Conservation (phyloP, 2,113 vertebrate genomes). For the Cephalopterus ornatus region DNA sequence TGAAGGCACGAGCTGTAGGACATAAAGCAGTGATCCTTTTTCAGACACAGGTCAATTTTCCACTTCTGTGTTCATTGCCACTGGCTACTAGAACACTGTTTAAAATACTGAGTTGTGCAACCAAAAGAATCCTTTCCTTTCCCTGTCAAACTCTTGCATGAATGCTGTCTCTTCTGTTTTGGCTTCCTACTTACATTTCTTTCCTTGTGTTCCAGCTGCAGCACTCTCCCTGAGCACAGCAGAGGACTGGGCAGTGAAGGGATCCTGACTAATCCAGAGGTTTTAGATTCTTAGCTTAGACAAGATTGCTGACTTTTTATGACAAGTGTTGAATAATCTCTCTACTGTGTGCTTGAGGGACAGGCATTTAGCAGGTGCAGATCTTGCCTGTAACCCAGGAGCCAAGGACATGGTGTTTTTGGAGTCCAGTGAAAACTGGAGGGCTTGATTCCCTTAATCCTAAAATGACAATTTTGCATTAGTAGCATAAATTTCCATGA, state of each 20-base stretch:
- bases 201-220: background rate
- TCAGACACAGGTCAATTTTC: background rate
- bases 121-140: background rate
- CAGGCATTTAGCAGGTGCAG: background rate
- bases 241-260: background rate
- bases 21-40: background rate
- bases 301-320: background rate
- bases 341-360: background rate
- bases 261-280: background rate
- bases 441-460: background rate
- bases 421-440: background rate
- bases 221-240: background rate
- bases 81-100: background rate
- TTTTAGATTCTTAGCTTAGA: background rate
- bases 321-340: background rate
- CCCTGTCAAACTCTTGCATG: background rate
- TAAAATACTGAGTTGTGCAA: background rate
- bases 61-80: background rate
- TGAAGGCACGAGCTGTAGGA: background rate
- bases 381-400: background rate
- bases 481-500: background rate
- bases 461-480: background rate
- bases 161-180: background rate
- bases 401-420: background rate
- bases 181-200: background rate